Evolutionary conservation across 35 echinoderm and acorn worm genomes (phyloP).

Genomic region (Anneissia japonica): DNA sequence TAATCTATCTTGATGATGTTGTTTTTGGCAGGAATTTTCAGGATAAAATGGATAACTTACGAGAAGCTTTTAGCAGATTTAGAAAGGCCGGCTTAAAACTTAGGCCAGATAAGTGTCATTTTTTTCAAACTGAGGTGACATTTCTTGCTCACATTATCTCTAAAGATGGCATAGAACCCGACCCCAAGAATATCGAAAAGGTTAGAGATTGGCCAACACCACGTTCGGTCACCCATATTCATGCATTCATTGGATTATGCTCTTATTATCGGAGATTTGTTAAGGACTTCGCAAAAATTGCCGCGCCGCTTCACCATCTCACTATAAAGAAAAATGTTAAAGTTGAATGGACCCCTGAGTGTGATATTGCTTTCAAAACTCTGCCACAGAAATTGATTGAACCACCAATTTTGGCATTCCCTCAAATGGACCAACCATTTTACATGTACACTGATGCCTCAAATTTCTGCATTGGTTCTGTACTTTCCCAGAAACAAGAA

Average conservation of each 20-base stretch:
- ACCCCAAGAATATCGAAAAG: not conserved
- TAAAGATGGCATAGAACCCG: conserved; percentile 7
- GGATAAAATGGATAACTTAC: not conserved
- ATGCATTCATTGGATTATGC: not conserved
- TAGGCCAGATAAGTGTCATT: conserved; percentile 8
- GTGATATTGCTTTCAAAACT: not conserved
- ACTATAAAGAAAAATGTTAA: not conserved
- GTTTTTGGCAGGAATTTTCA: conserved; percentile 7
- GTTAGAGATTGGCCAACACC: conserved; percentile 17
- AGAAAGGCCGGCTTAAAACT: not conserved
- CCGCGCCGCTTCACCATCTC: not conserved
- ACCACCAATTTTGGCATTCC: not conserved
- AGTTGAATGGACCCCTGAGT: not conserved
- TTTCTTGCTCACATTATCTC: conserved; percentile 13
- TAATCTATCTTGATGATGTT: conserved; percentile 40
- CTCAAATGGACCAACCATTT: conserved; percentile 29
- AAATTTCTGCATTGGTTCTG: conserved; percentile 16
- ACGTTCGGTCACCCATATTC: not conserved
- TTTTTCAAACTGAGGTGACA: not conserved
- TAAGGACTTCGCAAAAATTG: conserved; percentile 14
- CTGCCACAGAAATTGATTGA: not conserved
- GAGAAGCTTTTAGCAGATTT: not conserved
- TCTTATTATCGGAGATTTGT: conserved; percentile 26
- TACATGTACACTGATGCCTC: conserved; percentile 48
- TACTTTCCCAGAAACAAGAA: conserved; percentile 35